Percentiles rank a stretch among this genome's conserved stretches.
Evolutionary conservation across 2,888 invertebrate species (phyloP).

Genomic region (Cecidostiba fungosa): DNA sequence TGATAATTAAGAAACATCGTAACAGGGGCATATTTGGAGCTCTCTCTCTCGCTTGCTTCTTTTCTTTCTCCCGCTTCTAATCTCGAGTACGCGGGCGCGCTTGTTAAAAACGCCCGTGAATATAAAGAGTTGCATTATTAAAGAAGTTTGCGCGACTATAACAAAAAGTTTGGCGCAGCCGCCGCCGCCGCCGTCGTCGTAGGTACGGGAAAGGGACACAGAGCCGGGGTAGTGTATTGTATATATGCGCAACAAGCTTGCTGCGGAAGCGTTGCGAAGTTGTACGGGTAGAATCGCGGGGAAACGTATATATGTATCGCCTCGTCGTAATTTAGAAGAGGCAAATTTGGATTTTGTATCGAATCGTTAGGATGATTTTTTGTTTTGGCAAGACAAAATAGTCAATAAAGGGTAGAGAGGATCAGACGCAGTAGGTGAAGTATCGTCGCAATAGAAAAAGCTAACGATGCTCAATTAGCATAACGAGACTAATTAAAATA

Average conservation of each 20-base stretch:
- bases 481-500: conserved; percentile 88
- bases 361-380: not conserved
- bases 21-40: conserved; percentile 75
- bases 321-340: not conserved
- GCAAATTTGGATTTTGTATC: too few species aligned
- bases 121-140: conserved; percentile 81
- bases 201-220: not conserved
- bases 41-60: conserved; percentile 63
- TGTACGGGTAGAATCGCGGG: not conserved
- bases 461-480: conserved; percentile 80
- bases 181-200: conserved; percentile 4
- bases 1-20: conserved; percentile 80
- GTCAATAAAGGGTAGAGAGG: not conserved
- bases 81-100: conserved; percentile 75
- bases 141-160: conserved; percentile 79
- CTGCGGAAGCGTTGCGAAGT: not conserved
- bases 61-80: conserved; percentile 70
- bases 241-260: conserved; percentile 59
- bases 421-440: conserved; percentile 47
- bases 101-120: conserved; percentile 80
- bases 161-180: conserved; percentile 75
- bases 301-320: not conserved
- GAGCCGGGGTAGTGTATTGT: not conserved
- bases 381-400: not conserved
- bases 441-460: conserved; percentile 71